These are phyloP conservation scores for Dromius quadrimaculatus DNA, from an alignment of 2,888 invertebrate species.

Conservation along the genomic window DNA sequence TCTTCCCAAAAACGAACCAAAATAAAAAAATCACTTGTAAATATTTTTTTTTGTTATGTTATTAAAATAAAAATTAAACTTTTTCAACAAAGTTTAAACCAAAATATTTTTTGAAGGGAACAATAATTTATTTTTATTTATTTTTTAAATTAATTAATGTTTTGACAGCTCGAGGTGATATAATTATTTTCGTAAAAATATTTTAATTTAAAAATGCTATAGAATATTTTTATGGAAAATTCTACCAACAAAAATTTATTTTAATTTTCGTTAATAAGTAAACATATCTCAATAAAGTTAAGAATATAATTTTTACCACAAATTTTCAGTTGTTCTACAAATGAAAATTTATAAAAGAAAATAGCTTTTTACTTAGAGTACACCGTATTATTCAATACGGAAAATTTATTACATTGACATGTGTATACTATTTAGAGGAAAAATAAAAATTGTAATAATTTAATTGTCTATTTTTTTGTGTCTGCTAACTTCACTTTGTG, in stretches of 20 bases:
- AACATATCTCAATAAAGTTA: constrained; percentile 36
- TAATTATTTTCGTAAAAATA: constrained; percentile 14
- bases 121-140: constrained; percentile 18
- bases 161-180: not conserved
- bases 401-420: constrained; percentile 43
- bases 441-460: constrained; percentile 43
- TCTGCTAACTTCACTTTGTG: no score
- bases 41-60: constrained; percentile 3
- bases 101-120: no score
- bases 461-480: no score
- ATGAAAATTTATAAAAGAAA: not conserved
- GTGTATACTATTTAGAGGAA: constrained; percentile 50
- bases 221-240: constrained; percentile 23
- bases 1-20: constrained; percentile 7
- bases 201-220: constrained; percentile 14
- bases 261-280: constrained; percentile 26
- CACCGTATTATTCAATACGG: constrained; percentile 23
- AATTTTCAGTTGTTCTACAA: constrained; percentile 22
- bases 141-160: constrained; percentile 18
- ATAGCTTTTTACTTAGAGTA: constrained; percentile 44
- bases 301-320: constrained; percentile 37
- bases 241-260: constrained; percentile 17
- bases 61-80: not conserved
- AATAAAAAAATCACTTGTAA: not conserved
- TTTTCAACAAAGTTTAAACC: not conserved